A percentile compares a stretch with the other conserved stretches of the same genome.
phyloP scores from a whole-genome alignment of 2,113 vertebrate species.

The Psittacus erithacus region DNA sequence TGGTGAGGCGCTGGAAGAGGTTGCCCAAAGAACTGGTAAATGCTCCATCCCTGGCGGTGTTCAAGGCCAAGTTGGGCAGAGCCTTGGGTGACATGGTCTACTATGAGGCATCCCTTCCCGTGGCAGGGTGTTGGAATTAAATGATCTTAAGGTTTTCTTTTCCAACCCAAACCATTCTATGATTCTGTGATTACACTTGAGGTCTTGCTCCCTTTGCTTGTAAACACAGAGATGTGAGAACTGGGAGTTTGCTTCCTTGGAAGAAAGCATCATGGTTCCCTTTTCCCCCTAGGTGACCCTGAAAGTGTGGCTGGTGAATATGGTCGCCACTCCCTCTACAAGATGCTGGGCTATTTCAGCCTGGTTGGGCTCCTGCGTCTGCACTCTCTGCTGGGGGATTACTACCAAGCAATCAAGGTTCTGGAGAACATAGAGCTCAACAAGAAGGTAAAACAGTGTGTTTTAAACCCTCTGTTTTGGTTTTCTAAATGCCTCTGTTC shows the following conservation, averaged over 20 bases:
- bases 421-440: constrained; percentile 99
- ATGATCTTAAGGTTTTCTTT: not conserved
- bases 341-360: constrained; percentile 99
- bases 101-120: not conserved
- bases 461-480: not conserved
- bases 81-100: not conserved
- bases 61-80: not conserved
- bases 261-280: not conserved
- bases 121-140: not conserved
- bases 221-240: not conserved
- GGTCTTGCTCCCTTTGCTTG: not conserved
- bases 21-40: not conserved
- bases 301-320: constrained; percentile 99
- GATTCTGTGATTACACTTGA: not conserved
- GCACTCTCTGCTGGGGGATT: constrained; percentile 95
- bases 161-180: not conserved
- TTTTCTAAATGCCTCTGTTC: not conserved
- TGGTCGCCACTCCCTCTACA: constrained; percentile 95
- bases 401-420: constrained; percentile 99
- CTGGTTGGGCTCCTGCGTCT: constrained; percentile 94
- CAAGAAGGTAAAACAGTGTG: constrained; percentile 86
- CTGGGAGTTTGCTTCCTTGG: not conserved
- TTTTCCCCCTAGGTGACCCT: constrained; percentile 84
- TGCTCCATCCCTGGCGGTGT: not conserved
- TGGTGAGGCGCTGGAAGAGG: not conserved